Evolutionary conservation across 1,140 invertebrate genomes (phyloP).

Genomic region (Drosophila dunni): DNA sequence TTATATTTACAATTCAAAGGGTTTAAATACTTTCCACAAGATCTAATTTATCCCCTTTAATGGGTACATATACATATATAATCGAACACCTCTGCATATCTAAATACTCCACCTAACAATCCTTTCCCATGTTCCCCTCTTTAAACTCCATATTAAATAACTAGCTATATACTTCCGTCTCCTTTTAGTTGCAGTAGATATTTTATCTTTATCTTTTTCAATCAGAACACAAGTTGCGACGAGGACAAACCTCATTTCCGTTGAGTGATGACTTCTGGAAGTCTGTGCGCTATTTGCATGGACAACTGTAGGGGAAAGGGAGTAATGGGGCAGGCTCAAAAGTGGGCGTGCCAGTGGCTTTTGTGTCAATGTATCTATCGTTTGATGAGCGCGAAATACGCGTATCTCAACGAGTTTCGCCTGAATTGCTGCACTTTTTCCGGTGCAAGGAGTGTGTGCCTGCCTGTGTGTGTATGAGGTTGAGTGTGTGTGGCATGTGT

Average conservation of each 20-base stretch:
- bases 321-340: too few relatives aligned
- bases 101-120: too few relatives aligned
- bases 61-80: too few relatives aligned
- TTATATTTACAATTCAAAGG: too few relatives aligned
- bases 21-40: too few relatives aligned
- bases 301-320: neutral
- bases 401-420: constrained; percentile 71
- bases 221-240: neutral
- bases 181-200: neutral
- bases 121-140: too few relatives aligned
- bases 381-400: constrained; percentile 52
- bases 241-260: constrained; percentile 7
- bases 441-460: neutral
- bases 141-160: neutral
- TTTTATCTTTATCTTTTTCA: constrained; percentile 12
- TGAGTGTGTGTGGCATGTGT: constrained; percentile 9
- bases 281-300: constrained; percentile 12
- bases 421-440: constrained; percentile 72
- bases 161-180: constrained; percentile 2
- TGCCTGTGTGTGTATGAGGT: constrained; percentile 10
- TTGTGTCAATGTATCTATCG: constrained; percentile 4
- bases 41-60: too few relatives aligned
- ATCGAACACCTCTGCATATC: too few relatives aligned
- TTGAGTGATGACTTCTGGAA: neutral
- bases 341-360: neutral